Percentiles rank a stretch among this genome's conserved stretches.
Conservation (phyloP, 2,113 vertebrate species). For the Chaetura pelagica region DNA sequence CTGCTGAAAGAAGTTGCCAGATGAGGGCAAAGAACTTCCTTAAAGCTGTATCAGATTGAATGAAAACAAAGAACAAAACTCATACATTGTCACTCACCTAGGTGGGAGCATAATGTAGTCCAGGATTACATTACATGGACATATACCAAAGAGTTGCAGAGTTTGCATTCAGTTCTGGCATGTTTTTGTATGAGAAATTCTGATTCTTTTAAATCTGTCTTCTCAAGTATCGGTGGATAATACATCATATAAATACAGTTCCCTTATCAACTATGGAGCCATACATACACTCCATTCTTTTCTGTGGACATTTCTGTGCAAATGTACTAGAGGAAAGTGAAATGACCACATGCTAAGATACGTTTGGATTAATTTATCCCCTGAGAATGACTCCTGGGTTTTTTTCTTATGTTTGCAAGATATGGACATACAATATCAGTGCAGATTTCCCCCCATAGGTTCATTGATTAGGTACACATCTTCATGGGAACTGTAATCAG, state of each 20-base stretch:
- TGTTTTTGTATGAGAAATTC: not conserved
- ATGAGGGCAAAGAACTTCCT: not conserved
- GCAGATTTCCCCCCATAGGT: not conserved
- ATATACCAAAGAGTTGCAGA: not conserved
- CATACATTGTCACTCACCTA: rapidly evolving
- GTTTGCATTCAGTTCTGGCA: not conserved
- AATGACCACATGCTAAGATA: not conserved
- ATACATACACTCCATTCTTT: not conserved
- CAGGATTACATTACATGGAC: not conserved
- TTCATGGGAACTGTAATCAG: not conserved
- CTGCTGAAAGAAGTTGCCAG: not conserved
- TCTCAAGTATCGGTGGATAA: not conserved
- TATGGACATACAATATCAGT: not conserved
- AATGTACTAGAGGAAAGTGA: not conserved
- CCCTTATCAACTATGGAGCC: not conserved
- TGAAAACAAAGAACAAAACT: not conserved
- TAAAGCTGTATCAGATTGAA: not conserved
- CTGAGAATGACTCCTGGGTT: not conserved
- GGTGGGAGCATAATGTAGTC: not conserved
- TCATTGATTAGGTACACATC: not conserved
- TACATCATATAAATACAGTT: not conserved
- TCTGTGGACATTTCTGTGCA: not conserved
- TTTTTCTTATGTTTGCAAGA: not conserved
- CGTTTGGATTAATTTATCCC: not conserved
- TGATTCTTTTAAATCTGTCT: not conserved